Conservation (phyloP, 37 sponge, comb jelly and placozoan genomes). For the Chondrosia reniformis region DNA sequence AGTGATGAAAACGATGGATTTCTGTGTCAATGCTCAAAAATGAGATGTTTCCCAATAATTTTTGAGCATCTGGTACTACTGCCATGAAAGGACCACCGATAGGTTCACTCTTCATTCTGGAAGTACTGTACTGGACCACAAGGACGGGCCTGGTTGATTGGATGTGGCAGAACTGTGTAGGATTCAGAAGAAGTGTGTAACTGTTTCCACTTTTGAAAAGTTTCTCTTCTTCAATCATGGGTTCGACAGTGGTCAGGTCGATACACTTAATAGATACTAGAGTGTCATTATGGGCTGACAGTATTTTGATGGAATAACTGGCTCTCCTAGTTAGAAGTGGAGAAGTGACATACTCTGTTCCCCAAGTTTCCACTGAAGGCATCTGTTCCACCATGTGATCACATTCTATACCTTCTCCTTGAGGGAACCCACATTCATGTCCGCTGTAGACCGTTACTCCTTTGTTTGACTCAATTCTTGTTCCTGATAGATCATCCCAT, state of each 20-base stretch:
- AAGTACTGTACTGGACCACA: not conserved
- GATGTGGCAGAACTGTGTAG: not conserved
- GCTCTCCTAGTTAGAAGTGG: not conserved
- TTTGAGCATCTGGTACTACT: not conserved
- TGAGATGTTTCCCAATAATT: not conserved
- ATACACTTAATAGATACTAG: not conserved
- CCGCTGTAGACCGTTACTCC: slow-evolving; percentile 12
- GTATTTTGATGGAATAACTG: not conserved
- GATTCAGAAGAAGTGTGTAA: not conserved
- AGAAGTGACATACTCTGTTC: slow-evolving; percentile 1
- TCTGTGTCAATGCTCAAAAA: slow-evolving; percentile 2
- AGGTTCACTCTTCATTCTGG: not conserved
- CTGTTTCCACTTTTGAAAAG: too few species aligned
- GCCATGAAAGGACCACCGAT: slow-evolving; percentile 9
- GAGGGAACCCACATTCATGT: slow-evolving; percentile 10
- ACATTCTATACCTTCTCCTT: not conserved
- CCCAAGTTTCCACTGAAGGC: not conserved
- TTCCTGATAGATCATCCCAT: not conserved
- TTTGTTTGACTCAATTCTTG: not conserved
- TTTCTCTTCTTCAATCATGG: too few species aligned
- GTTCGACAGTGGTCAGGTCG: not conserved
- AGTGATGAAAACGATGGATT: slow-evolving; percentile 6
- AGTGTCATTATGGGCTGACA: not conserved
- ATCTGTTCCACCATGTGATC: slow-evolving; percentile 19
- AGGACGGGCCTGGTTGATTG: not conserved